Evolutionary conservation across 2,797 vertebrate genomes (phyloP), one percentile per base, ranked within the genome.

Genomic region (Darevskia nairensis): DNA sequence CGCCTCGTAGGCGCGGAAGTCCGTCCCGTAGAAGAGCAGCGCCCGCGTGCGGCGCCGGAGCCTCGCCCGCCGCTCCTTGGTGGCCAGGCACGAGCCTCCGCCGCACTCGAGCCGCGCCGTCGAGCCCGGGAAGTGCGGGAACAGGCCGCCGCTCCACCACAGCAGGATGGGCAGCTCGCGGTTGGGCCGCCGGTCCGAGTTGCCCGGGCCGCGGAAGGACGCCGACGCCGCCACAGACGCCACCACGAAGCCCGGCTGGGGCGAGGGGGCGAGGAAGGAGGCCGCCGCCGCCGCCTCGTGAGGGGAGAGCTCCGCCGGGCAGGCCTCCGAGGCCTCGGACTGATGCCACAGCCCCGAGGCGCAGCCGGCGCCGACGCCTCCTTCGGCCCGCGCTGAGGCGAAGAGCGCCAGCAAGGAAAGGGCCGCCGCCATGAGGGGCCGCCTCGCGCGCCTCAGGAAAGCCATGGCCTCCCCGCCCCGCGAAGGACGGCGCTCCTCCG

Each of bases 1-100:
- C 0, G 98, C 98, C 94, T 99, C 98, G 2, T 99, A 98, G 0
- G 99, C 98, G 29, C 99, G 96, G 94, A 99, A 99, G 95, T 99
- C 99, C 0, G 99, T 99, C 86, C 99, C 99, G 64, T 99, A 99
- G 94, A 99, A 99, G 89, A 99, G 98, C 94, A 99, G 96, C 39
- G 98, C 97, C 72, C 97, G 94, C 7, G 99, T 99, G 89, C 98
- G 97, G 50, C 97, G 96, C 93, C 98, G 97, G 23, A 96, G 95
- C 90, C 97, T 96, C 59, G 96, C 97, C 86, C 98, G 97, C 61
- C 98, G 97, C 93, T 98, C 98, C 44, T 97, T 98, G 2, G 99
- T 99, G 81, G 97, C 98, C 82, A 99, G 91, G 90, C 99, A 99
- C 76, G 98, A 98, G 19, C 98, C 98, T 6, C 89, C 96, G 88